Conservation (phyloP, 2,888 invertebrate species). For the Acrocera orbiculus region DNA sequence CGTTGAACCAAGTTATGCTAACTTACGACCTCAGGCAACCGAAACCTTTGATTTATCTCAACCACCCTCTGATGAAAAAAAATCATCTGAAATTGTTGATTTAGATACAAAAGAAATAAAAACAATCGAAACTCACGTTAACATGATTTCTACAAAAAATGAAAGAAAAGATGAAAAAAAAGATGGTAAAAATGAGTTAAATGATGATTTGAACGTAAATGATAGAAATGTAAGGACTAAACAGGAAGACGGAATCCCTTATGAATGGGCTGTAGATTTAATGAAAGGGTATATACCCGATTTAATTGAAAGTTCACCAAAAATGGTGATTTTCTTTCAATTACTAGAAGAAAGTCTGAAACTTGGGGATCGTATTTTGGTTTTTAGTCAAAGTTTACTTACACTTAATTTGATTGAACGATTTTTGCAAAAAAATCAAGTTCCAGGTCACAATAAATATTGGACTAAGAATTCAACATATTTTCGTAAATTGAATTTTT, state of each 20-base stretch:
- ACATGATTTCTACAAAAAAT: conserved; percentile 19
- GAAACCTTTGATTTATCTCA: conserved; percentile 7
- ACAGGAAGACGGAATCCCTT: conserved; percentile 66
- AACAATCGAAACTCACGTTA: conserved; percentile 26
- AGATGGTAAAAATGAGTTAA: conserved; percentile 8
- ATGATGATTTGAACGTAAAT: conserved; percentile 36
- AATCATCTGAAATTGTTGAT: conserved; percentile 27
- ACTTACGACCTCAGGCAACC: conserved; percentile 8
- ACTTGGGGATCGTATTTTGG: conserved; percentile 74
- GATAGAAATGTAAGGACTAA: conserved; percentile 35
- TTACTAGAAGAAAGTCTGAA: conserved; percentile 77
- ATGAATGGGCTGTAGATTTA: conserved; percentile 74
- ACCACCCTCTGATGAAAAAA: conserved; percentile 15
- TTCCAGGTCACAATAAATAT: conserved; percentile 48
- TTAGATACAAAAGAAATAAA: conserved; percentile 32
- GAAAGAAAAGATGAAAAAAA: background rate
- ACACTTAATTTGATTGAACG: conserved; percentile 91
- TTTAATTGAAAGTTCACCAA: conserved; percentile 81
- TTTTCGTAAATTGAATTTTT: conserved; percentile 46
- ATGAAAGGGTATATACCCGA: conserved; percentile 76
- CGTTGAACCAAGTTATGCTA: conserved; percentile 6
- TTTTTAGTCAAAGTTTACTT: conserved; percentile 92
- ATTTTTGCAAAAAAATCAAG: conserved; percentile 57
- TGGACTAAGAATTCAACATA: conserved; percentile 82
- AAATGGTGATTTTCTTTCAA: conserved; percentile 85